A percentile compares a stretch with the other conserved stretches of the same genome.
phyloP scores from a whole-genome alignment of 2,797 vertebrate species.

The Corythornis leucogaster region DNA sequence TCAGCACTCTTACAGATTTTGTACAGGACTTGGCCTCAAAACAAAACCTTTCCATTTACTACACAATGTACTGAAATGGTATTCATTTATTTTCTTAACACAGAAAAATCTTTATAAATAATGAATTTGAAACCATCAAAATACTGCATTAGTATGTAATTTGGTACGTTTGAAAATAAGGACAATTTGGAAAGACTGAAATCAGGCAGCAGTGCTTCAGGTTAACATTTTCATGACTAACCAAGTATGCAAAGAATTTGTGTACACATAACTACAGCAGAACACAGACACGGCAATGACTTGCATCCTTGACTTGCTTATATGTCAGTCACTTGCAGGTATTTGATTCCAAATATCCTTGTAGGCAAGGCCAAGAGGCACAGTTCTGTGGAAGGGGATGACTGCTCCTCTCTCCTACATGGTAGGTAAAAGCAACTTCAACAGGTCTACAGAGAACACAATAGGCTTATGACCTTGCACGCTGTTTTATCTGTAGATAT shows the following conservation, averaged over 20 bases:
- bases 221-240: background rate
- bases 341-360: background rate
- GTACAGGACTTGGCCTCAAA: background rate
- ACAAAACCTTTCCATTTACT: background rate
- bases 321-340: background rate
- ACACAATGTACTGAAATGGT: background rate
- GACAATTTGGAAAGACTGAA: background rate
- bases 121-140: background rate
- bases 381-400: background rate
- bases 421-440: background rate
- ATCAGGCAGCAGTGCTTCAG: background rate
- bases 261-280: background rate
- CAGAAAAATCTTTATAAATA: background rate
- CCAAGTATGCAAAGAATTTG: background rate
- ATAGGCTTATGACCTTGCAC: background rate
- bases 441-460: background rate
- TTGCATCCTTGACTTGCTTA: background rate
- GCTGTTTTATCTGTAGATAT: background rate
- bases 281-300: background rate
- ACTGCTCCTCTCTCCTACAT: background rate
- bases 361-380: background rate
- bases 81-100: background rate
- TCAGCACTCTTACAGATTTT: background rate
- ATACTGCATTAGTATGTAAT: background rate
- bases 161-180: background rate